Conservation (phyloP, 2,113 vertebrate genomes). For the Thinocorus orbignyianus region DNA sequence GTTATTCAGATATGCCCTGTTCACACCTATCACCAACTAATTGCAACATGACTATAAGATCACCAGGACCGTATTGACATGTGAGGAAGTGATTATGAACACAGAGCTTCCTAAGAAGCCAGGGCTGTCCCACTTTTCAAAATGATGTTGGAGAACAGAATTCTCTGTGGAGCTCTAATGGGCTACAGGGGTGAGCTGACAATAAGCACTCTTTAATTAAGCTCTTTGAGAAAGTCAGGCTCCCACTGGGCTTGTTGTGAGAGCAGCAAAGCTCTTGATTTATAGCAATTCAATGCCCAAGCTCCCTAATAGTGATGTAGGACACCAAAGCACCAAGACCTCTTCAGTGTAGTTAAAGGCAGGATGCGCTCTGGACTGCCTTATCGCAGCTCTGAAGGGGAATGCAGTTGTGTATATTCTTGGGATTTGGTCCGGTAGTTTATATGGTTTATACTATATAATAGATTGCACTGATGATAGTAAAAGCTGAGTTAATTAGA, state of each 20-base stretch:
- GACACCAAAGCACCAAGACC: slow-evolving; percentile 20
- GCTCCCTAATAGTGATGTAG: slow-evolving; percentile 40
- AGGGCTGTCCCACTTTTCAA: slow-evolving; percentile 50
- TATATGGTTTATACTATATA: not conserved
- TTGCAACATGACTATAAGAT: slow-evolving; percentile 39
- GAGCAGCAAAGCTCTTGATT: slow-evolving; percentile 57
- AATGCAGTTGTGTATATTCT: not conserved
- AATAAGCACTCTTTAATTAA: slow-evolving; percentile 71
- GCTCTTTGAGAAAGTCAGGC: slow-evolving; percentile 61
- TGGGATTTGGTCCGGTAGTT: not conserved
- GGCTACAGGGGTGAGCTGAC: slow-evolving; percentile 59
- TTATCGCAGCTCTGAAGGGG: not conserved
- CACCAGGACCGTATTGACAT: slow-evolving; percentile 41
- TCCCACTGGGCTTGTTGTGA: slow-evolving; percentile 57
- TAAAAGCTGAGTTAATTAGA: not conserved
- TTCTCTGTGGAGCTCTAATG: slow-evolving; percentile 47
- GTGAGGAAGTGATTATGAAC: slow-evolving; percentile 47
- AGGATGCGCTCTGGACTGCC: slow-evolving; percentile 12
- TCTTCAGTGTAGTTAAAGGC: slow-evolving; percentile 46
- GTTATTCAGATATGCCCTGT: not conserved
- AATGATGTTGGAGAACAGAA: slow-evolving; percentile 49
- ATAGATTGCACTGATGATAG: not conserved
- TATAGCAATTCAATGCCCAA: slow-evolving; percentile 49
- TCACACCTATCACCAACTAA: slow-evolving; percentile 29
- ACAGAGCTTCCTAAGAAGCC: slow-evolving; percentile 27